Evolutionary conservation across 2,888 invertebrate genomes (phyloP), one percentile per base, ranked within the genome.

Genomic region (Trichopoda pennipes): DNA sequence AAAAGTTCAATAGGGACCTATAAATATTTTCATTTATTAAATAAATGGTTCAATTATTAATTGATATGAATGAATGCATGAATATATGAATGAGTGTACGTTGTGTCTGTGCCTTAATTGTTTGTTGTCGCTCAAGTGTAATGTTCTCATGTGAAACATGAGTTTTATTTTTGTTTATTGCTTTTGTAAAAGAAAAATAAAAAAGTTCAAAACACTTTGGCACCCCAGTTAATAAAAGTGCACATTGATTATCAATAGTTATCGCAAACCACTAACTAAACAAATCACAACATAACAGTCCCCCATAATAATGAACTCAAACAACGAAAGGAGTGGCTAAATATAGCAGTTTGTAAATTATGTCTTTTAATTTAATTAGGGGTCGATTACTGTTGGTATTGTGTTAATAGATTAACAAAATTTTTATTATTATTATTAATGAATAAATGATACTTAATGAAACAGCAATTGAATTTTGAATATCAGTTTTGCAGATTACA

Each of bases 21-120:
- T 14, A 64, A 53, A 64, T 49, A 38, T 69, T 66, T 76, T 81
- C 21, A 55, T 53, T 81, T 68, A 76, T 72, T 66, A 68, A 81
- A 44, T 72, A 72, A 76, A 77, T 77, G 70, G 64, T 47, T 78
- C 69, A 74, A 70, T 74, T 81, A 63, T 74, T 69, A 74, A 77
- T 74, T 81, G 51, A 58, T 73, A 64, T 77, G 55, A 69, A 69
- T 17, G 56, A 73, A 73, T 17, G 56, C 63, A 73, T 12, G 28
- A 35, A 60, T 12, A 28, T 16, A 28, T 72, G 9, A 66, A 21
- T n/a, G 38, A 44, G 19, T 23, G 44, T 55, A 9, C 16, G 16
- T n/a, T 61, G 44, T 63, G 42, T 61, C 32, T 58, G n/a, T 35
- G 12, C 38, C n/a, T 42, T 66, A 23, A 64, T 58, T 70, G 35